Conservation (phyloP, 2,113 vertebrate genomes). For the Elephantulus edwardii region DNA sequence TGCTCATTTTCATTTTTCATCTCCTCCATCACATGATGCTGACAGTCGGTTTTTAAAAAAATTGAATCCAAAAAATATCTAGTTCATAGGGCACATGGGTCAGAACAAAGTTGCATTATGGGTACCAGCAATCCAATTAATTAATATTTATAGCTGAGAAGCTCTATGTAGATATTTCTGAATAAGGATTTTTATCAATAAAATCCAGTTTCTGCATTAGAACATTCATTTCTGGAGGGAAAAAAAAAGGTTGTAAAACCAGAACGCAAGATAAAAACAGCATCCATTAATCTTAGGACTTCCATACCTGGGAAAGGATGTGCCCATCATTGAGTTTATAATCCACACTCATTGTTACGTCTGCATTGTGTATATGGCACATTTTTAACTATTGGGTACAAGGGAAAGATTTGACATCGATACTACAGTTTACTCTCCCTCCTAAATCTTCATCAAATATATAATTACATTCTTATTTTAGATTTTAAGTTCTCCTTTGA, state of each 20-base stretch:
- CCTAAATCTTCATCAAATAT: neutral
- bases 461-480: constrained; percentile 42
- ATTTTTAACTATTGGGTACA: constrained; percentile 16
- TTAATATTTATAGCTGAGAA: constrained; percentile 85
- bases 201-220: constrained; percentile 75
- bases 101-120: constrained; percentile 88
- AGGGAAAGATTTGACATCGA: neutral
- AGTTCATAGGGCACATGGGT: constrained; percentile 87
- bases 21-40: constrained; percentile 86
- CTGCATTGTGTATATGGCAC: neutral
- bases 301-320: neutral
- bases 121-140: constrained; percentile 86
- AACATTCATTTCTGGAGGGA: constrained; percentile 62
- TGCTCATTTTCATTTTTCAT: constrained; percentile 89
- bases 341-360: constrained; percentile 49
- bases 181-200: constrained; percentile 81
- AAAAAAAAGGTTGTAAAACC: constrained; percentile 61
- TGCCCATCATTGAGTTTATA: neutral
- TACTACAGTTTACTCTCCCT: neutral
- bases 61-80: constrained; percentile 87
- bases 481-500: constrained; percentile 23
- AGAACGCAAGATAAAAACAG: constrained; percentile 61
- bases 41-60: constrained; percentile 88
- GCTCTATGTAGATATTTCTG: constrained; percentile 81
- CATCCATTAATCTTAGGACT: constrained; percentile 61